A percentile compares a stretch with the other conserved stretches of the same genome.
These are phyloP conservation scores for Polyodon spathula DNA, from an alignment of 2,113 vertebrate species.

Conservation along the genomic window DNA sequence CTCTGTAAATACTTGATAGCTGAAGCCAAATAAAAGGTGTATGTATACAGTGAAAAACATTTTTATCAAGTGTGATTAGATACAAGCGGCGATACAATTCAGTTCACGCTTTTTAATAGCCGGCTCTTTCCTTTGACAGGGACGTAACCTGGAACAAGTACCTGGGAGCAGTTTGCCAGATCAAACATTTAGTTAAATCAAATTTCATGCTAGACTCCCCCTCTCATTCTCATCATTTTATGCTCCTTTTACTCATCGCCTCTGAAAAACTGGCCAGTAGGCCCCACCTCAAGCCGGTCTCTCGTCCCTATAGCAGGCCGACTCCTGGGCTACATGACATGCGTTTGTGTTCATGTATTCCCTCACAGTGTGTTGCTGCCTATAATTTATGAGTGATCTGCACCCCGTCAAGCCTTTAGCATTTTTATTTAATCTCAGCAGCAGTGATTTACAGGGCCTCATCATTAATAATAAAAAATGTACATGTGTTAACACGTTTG, in stretches of 20 bases:
- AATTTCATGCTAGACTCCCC: not conserved
- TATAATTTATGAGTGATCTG: constrained; percentile 93
- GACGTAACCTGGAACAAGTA: not conserved
- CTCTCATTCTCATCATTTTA: not conserved
- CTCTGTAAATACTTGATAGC: constrained; percentile 1
- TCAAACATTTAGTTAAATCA: not conserved
- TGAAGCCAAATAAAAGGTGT: constrained; percentile 2
- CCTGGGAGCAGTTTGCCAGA: constrained; percentile 3
- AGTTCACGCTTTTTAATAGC: not conserved
- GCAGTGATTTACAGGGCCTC: constrained; percentile 60
- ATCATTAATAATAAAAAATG: constrained; percentile 76
- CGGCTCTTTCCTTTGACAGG: not conserved
- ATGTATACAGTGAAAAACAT: not conserved
- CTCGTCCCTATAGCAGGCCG: not conserved
- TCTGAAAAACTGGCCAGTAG: not conserved
- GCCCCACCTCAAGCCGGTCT: not conserved
- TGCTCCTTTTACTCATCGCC: not conserved
- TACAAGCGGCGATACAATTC: not conserved
- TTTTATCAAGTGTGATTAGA: constrained; percentile 1
- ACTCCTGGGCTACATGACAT: constrained; percentile 38
- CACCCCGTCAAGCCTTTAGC: constrained; percentile 79
- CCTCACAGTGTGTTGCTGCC: constrained; percentile 71
- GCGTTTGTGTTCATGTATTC: constrained; percentile 61
- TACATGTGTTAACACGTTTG: constrained; percentile 87
- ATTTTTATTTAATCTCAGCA: constrained; percentile 84